Conservation (phyloP, 2,888 invertebrate genomes). For the Eurytoma adleriae region DNA sequence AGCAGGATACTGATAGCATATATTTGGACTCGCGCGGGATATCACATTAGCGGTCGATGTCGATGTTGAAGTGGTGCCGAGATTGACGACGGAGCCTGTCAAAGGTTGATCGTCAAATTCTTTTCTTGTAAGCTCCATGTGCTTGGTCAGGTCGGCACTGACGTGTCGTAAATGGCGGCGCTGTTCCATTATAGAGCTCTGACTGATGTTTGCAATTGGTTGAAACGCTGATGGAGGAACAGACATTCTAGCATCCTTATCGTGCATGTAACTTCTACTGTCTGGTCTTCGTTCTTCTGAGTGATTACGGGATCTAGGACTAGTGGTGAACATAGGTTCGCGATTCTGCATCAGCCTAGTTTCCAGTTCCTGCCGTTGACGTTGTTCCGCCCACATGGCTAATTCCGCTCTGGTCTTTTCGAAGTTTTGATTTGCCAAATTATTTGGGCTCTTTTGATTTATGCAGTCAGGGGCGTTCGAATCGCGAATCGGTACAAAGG, state of each 20-base stretch:
- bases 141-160: slow-evolving; percentile 73
- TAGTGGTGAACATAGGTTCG: slow-evolving; percentile 66
- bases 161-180: slow-evolving; percentile 73
- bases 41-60: slow-evolving; percentile 54
- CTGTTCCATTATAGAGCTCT: slow-evolving; percentile 73
- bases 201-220: slow-evolving; percentile 72
- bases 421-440: slow-evolving; percentile 70
- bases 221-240: slow-evolving; percentile 71
- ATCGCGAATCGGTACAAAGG: slow-evolving; percentile 71
- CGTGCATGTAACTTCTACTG: slow-evolving; percentile 54
- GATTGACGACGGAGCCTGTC: slow-evolving; percentile 71
- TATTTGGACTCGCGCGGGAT: slow-evolving; percentile 71
- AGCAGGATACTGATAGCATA: slow-evolving; percentile 71
- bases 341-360: slow-evolving; percentile 64
- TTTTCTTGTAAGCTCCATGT: slow-evolving; percentile 72
- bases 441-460: slow-evolving; percentile 70
- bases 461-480: slow-evolving; percentile 66
- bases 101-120: slow-evolving; percentile 72
- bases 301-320: slow-evolving; percentile 70
- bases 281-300: slow-evolving; percentile 68
- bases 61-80: slow-evolving; percentile 63
- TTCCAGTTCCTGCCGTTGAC: slow-evolving; percentile 72
- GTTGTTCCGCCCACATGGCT: slow-evolving; percentile 73
- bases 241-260: slow-evolving; percentile 69
- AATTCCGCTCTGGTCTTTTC: slow-evolving; percentile 73